Conservation (phyloP, 2,888 invertebrate genomes). For the Euphydryas editha region DNA sequence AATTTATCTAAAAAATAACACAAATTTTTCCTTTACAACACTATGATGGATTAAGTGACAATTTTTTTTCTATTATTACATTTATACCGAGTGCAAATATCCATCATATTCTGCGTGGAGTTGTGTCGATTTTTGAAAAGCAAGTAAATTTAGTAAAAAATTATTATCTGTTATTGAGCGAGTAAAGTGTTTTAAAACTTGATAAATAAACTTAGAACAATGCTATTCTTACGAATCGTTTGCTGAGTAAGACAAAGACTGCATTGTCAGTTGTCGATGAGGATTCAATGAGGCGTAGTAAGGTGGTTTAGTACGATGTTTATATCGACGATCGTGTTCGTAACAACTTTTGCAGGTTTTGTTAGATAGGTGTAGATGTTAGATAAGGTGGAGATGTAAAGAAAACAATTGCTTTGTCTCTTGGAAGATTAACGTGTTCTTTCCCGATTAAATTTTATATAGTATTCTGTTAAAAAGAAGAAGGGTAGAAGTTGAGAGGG, state of each 20-base stretch:
- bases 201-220: slow-evolving; percentile 23
- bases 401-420: slow-evolving; percentile 47
- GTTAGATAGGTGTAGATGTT: slow-evolving; percentile 42
- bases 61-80: slow-evolving; percentile 20
- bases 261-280: slow-evolving; percentile 34
- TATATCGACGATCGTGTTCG: slow-evolving; percentile 8
- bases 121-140: neutral
- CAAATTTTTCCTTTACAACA: slow-evolving; percentile 18
- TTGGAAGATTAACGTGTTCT: slow-evolving; percentile 43
- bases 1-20: neutral
- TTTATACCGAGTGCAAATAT: slow-evolving; percentile 18
- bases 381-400: slow-evolving; percentile 38
- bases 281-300: slow-evolving; percentile 38
- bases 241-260: slow-evolving; percentile 35
- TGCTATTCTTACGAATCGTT: slow-evolving; percentile 34
- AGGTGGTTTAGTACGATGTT: slow-evolving; percentile 20
- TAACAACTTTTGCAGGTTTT: slow-evolving; percentile 39
- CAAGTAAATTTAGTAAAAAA: neutral
- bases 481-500: neutral
- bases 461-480: neutral
- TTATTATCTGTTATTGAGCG: neutral
- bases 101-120: neutral
- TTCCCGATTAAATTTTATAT: neutral
- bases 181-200: neutral
- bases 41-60: slow-evolving; percentile 25